Evolutionary conservation across 2,113 vertebrate genomes (phyloP).

Genomic region (Uropsilus gracilis): DNA sequence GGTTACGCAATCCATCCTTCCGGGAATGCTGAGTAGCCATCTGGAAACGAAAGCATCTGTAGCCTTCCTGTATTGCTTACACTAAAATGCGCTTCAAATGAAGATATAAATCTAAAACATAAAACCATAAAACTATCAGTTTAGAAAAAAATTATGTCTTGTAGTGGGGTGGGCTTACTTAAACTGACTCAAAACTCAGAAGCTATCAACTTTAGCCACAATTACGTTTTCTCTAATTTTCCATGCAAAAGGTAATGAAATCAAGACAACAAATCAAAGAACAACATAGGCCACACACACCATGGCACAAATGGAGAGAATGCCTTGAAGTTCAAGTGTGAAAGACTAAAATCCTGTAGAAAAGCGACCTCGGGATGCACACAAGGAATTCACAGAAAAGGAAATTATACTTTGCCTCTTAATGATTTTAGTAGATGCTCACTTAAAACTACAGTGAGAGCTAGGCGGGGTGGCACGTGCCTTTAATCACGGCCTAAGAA

Average conservation of each 20-base stretch:
- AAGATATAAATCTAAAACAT: slow-evolving; percentile 42
- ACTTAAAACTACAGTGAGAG: background rate
- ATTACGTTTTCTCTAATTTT: background rate
- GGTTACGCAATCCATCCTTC: background rate
- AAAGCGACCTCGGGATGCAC: background rate
- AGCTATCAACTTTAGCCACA: slow-evolving; percentile 21
- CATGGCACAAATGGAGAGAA: background rate
- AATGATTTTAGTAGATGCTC: background rate
- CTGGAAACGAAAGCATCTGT: slow-evolving; percentile 16
- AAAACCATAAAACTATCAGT: background rate
- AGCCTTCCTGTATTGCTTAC: background rate
- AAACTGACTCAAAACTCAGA: slow-evolving; percentile 17
- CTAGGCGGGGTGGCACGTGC: too few species aligned
- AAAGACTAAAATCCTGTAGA: background rate
- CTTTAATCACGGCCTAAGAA: too few species aligned
- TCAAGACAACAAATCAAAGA: background rate
- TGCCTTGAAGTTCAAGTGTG: background rate
- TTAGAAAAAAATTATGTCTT: background rate
- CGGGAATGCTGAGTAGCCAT: background rate
- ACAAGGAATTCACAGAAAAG: background rate
- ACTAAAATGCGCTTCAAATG: slow-evolving; percentile 22
- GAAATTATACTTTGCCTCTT: background rate
- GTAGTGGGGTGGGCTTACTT: background rate
- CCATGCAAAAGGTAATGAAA: slow-evolving; percentile 1
- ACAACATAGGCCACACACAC: background rate